These are phyloP conservation scores for Embidobia sp. DNA, from an alignment of 2,888 invertebrate species.

Conservation along the genomic window DNA sequence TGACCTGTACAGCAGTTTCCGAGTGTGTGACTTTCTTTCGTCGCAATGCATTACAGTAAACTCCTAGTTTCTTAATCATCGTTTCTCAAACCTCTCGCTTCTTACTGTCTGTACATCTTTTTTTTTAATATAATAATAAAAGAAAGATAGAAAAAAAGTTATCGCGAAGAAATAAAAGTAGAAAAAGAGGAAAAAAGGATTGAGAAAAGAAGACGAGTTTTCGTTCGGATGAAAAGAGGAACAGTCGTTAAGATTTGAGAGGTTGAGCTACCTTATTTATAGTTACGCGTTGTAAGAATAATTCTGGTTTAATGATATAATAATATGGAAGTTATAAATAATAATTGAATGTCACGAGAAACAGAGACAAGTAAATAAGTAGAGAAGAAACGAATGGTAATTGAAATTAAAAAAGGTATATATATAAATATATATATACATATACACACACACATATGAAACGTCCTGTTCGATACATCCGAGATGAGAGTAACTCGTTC, in stretches of 20 bases:
- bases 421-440: constrained; percentile 32
- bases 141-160: not conserved
- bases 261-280: constrained; percentile 26
- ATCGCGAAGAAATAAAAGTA: too few species aligned
- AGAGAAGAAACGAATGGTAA: constrained; percentile 45
- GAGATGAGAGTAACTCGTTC: constrained; percentile 35
- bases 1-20: constrained; percentile 37
- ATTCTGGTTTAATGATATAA: constrained; percentile 47
- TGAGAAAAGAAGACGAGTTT: too few species aligned
- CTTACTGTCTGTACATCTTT: not conserved
- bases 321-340: constrained; percentile 42
- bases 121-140: not conserved
- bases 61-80: constrained; percentile 1
- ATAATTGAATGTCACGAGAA: constrained; percentile 33
- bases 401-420: constrained; percentile 28
- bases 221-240: not conserved
- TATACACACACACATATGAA: constrained; percentile 37
- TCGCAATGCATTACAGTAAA: constrained; percentile 4
- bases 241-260: not conserved
- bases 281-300: constrained; percentile 43
- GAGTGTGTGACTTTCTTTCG: constrained; percentile 19
- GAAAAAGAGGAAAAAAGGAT: too few species aligned
- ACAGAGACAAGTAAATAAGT: constrained; percentile 29
- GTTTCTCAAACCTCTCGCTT: not conserved
- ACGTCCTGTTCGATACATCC: constrained; percentile 54